These are phyloP conservation scores for Cephus pulcher DNA, from an alignment of 2,888 invertebrate species.

Conservation along the genomic window DNA sequence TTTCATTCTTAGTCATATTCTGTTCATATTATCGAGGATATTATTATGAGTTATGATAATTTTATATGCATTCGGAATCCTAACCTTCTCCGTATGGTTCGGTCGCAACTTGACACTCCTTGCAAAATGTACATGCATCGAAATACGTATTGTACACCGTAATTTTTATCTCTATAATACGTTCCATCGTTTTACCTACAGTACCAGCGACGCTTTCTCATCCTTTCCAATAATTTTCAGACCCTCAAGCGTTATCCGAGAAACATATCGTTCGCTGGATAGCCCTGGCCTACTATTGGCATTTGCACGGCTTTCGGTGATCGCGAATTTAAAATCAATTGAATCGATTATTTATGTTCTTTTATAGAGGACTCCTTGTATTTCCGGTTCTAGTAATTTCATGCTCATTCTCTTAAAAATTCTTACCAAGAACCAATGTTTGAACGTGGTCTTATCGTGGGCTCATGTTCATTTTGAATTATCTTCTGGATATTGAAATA, in stretches of 20 bases:
- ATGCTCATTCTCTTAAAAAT: background rate
- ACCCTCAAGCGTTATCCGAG: background rate
- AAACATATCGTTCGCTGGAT: background rate
- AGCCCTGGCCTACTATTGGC: background rate
- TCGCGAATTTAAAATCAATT: background rate
- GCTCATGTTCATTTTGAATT: background rate
- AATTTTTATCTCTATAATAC: background rate
- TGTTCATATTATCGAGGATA: background rate
- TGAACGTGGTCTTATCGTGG: background rate
- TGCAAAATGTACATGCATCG: background rate
- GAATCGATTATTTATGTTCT: background rate
- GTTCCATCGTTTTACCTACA: background rate
- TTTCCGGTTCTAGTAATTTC: background rate
- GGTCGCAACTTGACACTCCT: background rate
- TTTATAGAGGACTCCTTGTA: background rate
- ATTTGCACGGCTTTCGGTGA: background rate
- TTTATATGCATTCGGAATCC: background rate
- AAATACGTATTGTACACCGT: background rate
- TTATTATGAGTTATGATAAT: background rate
- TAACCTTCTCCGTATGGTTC: background rate
- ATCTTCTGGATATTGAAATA: background rate
- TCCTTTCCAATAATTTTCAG: background rate
- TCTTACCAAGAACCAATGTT: background rate
- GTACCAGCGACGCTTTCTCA: background rate
- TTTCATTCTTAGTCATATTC: background rate